Evolutionary conservation across 2,888 invertebrate genomes (phyloP).

Genomic region (Latheticus oryzae): DNA sequence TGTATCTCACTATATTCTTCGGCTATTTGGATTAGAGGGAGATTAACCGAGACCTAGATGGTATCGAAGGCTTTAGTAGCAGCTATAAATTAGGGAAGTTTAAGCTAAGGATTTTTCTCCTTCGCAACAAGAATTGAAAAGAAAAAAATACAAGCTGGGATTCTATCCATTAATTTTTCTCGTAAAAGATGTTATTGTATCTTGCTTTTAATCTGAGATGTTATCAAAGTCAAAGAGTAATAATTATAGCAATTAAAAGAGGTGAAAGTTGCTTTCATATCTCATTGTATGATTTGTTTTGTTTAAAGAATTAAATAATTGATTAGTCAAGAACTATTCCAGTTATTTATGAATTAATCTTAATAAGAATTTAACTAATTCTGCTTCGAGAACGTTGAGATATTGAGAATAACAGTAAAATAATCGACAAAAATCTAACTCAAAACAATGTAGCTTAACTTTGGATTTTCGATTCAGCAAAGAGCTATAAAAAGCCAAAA

Average conservation of each 20-base stretch:
- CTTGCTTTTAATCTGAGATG: not conserved
- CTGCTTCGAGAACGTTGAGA: too few species aligned
- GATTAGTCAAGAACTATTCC: conserved; percentile 19
- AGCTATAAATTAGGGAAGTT: conserved; percentile 16
- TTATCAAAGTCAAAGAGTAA: not conserved
- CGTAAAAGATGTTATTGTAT: not conserved
- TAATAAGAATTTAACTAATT: too few species aligned
- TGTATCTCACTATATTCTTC: conserved; percentile 24
- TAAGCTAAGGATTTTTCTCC: conserved; percentile 9
- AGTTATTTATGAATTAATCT: too few species aligned
- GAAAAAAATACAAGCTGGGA: too few species aligned
- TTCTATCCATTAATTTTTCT: not conserved
- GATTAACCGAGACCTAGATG: conserved; percentile 19
- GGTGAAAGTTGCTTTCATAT: conserved; percentile 21
- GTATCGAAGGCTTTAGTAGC: conserved; percentile 10
- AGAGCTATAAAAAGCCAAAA: too few species aligned
- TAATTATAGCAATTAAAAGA: conserved; percentile 8
- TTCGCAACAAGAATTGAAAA: conserved; percentile 17
- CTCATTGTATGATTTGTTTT: conserved; percentile 16
- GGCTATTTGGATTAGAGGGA: conserved; percentile 21
- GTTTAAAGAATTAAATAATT: conserved; percentile 13
- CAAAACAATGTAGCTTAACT: too few species aligned
- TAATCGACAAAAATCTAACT: too few species aligned
- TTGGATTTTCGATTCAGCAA: too few species aligned
- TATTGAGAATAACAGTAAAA: too few species aligned